Evolutionary conservation across 64 coral and sea anemone genomes (phyloP).

Genomic region (Orbicella faveolata): DNA sequence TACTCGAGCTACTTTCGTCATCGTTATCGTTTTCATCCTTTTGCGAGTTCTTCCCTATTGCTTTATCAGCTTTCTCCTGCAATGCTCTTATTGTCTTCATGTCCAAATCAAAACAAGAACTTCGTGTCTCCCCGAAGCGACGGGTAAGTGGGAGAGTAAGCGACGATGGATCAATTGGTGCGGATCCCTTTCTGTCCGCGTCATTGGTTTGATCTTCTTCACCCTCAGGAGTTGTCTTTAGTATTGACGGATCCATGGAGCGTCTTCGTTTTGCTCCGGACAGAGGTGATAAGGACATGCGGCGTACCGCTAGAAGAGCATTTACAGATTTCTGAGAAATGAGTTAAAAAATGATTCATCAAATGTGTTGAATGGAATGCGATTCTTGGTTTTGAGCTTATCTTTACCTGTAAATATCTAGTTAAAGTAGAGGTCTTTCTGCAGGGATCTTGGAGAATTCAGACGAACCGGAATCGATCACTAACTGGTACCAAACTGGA

Average conservation of each 20-base stretch:
- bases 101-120: constrained; percentile 25
- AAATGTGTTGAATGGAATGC: not conserved
- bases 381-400: too few species aligned
- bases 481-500: too few species aligned
- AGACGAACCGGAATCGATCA: too few species aligned
- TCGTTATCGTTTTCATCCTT: not conserved
- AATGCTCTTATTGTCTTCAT: constrained; percentile 1
- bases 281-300: constrained; percentile 67
- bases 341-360: not conserved
- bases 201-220: constrained; percentile 20
- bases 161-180: constrained; percentile 21
- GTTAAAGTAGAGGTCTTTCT: too few species aligned
- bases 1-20: not conserved
- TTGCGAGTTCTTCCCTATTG: not conserved
- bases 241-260: constrained; percentile 73
- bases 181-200: constrained; percentile 45
- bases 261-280: constrained; percentile 46
- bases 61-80: constrained; percentile 24
- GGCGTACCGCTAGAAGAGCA: constrained; percentile 80
- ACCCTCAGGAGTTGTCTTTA: constrained; percentile 9
- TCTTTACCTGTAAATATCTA: too few species aligned
- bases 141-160: not conserved
- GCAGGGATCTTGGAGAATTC: too few species aligned
- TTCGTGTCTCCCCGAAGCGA: constrained; percentile 2
- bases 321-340: constrained; percentile 87